Evolutionary conservation across 2,888 invertebrate species (phyloP).

Genomic region (Escarpia spicata): DNA sequence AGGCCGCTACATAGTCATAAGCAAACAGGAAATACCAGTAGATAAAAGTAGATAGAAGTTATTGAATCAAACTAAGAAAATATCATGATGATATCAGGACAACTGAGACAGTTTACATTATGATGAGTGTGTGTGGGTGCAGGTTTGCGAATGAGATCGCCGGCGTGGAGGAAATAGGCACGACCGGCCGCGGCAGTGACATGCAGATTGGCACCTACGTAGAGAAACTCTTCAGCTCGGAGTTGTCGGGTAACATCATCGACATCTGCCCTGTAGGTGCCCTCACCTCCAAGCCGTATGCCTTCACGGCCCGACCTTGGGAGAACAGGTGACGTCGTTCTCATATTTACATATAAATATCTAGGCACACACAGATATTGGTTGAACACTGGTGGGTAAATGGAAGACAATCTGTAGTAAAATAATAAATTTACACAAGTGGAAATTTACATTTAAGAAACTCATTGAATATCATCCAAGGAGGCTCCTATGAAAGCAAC

Average conservation of each 20-base stretch:
- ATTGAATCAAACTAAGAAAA: background rate
- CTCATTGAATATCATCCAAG: no score
- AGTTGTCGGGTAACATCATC: slow-evolving; percentile 97
- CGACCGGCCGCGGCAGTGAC: slow-evolving; percentile 71
- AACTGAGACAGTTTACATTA: background rate
- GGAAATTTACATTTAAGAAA: no score
- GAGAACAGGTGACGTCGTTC: slow-evolving; percentile 77
- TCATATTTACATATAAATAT: no score
- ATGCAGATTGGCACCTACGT: slow-evolving; percentile 99
- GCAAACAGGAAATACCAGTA: no score
- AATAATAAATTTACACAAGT: no score
- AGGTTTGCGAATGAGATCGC: slow-evolving; percentile 98
- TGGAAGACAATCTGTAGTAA: no score
- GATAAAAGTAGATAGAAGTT: background rate
- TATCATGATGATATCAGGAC: no score
- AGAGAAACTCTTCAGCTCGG: slow-evolving; percentile 96
- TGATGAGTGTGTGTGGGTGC: background rate
- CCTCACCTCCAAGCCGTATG: slow-evolving; percentile 95
- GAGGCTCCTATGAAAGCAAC: no score
- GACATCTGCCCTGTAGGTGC: slow-evolving; percentile 99
- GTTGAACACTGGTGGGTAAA: no score
- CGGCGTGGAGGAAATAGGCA: slow-evolving; percentile 94
- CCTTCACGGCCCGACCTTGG: slow-evolving; percentile 92
- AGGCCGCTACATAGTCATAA: no score
- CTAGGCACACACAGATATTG: no score